Percentiles rank a stretch among this genome's conserved stretches.
phyloP scores from a whole-genome alignment of 1,140 invertebrate species.

The Neelides sp. region DNA sequence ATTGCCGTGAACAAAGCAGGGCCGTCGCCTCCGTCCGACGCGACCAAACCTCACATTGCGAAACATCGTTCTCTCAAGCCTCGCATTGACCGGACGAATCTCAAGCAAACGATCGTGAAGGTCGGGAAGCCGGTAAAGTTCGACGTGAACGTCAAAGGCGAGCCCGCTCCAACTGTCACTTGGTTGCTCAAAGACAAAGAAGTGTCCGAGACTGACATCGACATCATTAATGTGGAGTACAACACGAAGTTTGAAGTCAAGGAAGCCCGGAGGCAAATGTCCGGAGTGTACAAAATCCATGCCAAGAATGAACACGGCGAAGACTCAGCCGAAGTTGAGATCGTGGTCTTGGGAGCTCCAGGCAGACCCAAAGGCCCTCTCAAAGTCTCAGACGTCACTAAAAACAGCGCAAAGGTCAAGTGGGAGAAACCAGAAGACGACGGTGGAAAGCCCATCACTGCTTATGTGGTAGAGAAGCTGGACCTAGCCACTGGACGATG shows the following conservation, averaged over 20 bases:
- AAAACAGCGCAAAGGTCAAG: slow-evolving; percentile 75
- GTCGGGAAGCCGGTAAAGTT: slow-evolving; percentile 85
- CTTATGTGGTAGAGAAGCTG: slow-evolving; percentile 93
- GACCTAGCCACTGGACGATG: slow-evolving; percentile 86
- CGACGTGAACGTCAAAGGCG: slow-evolving; percentile 84
- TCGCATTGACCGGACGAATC: slow-evolving; percentile 86
- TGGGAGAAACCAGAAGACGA: slow-evolving; percentile 98
- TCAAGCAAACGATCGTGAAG: slow-evolving; percentile 77
- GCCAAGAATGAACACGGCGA: slow-evolving; percentile 83
- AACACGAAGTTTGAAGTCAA: slow-evolving; percentile 82
- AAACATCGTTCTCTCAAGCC: slow-evolving; percentile 87
- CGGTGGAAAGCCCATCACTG: slow-evolving; percentile 88
- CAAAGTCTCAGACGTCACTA: slow-evolving; percentile 84
- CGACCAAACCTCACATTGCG: slow-evolving; percentile 79
- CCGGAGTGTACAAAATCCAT: slow-evolving; percentile 77
- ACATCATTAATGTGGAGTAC: slow-evolving; percentile 79
- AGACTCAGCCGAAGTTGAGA: slow-evolving; percentile 85
- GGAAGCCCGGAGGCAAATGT: slow-evolving; percentile 68
- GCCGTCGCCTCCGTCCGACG: slow-evolving; percentile 67
- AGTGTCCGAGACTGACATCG: slow-evolving; percentile 52
- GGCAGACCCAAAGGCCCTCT: slow-evolving; percentile 78
- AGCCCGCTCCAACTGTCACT: slow-evolving; percentile 80
- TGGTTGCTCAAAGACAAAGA: slow-evolving; percentile 61
- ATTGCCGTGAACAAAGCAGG: slow-evolving; percentile 95
- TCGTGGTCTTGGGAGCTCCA: slow-evolving; percentile 73